Conservation (phyloP, 2,888 invertebrate species). For the Acronicta leporina region DNA sequence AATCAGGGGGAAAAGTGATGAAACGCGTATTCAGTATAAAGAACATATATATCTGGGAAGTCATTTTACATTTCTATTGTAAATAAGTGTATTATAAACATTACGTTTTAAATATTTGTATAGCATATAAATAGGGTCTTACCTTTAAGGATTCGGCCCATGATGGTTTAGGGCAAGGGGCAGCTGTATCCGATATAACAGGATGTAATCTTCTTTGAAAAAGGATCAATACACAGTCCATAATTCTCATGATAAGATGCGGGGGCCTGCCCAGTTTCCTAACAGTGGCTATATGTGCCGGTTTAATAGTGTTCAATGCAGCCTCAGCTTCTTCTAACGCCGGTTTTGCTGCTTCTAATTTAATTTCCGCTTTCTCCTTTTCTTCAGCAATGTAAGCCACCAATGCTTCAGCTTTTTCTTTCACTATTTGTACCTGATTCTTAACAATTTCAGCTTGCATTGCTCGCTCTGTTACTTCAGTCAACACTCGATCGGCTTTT, state of each 20-base stretch:
- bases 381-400: slow-evolving; percentile 96
- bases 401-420: slow-evolving; percentile 97
- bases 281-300: slow-evolving; percentile 98
- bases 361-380: slow-evolving; percentile 96
- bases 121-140: neutral
- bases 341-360: slow-evolving; percentile 98
- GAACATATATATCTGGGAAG: too few species aligned
- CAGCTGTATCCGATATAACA: slow-evolving; percentile 93
- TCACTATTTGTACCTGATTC: slow-evolving; percentile 98
- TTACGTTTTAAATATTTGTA: too few species aligned
- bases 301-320: slow-evolving; percentile 98
- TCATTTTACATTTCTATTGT: too few species aligned
- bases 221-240: slow-evolving; percentile 98
- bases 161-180: slow-evolving; percentile 97
- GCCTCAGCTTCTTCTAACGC: slow-evolving; percentile 98
- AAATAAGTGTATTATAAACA: too few species aligned
- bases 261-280: slow-evolving; percentile 98
- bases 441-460: slow-evolving; percentile 98
- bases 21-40: too few species aligned
- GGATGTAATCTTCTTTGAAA: slow-evolving; percentile 97
- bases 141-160: slow-evolving; percentile 98
- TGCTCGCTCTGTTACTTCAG: slow-evolving; percentile 97
- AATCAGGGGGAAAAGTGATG: too few species aligned
- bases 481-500: slow-evolving; percentile 95
- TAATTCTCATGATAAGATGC: slow-evolving; percentile 98